Conservation (phyloP, 1,140 invertebrate genomes). For the Drosophila sproati region DNA sequence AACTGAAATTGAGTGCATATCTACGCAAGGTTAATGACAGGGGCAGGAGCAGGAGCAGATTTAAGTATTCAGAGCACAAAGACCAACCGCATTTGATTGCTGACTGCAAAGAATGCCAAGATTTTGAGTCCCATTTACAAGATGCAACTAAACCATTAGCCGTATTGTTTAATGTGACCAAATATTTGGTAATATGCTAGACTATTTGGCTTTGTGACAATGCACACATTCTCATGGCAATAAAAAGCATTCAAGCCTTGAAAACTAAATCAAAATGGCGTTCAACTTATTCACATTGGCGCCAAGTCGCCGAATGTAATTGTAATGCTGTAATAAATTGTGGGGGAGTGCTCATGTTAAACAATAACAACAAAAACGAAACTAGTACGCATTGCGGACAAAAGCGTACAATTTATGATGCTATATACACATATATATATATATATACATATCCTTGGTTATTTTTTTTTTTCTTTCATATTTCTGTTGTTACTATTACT, state of each 20-base stretch:
- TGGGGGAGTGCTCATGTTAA: conserved; percentile 20
- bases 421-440: background rate
- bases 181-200: conserved; percentile 40
- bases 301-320: conserved; percentile 63
- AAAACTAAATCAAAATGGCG: conserved; percentile 60
- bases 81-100: conserved; percentile 17
- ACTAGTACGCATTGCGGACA: conserved; percentile 32
- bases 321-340: conserved; percentile 59
- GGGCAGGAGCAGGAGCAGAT: conserved; percentile 8
- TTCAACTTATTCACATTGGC: conserved; percentile 62
- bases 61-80: conserved; percentile 44
- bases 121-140: background rate
- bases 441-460: no score
- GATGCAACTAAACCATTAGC: background rate
- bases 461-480: conserved; percentile 8
- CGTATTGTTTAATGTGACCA: conserved; percentile 33
- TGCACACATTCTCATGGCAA: background rate
- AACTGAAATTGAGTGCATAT: conserved; percentile 70
- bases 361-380: conserved; percentile 14
- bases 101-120: background rate
- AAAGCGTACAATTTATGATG: conserved; percentile 48
- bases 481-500: conserved; percentile 16
- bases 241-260: conserved; percentile 26
- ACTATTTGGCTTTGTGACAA: conserved; percentile 11
- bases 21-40: background rate